A percentile compares a stretch with the other conserved stretches of the same genome.
These are phyloP conservation scores for Spea hammondii DNA, from an alignment of 2,797 vertebrate genomes.

Conservation along the genomic window DNA sequence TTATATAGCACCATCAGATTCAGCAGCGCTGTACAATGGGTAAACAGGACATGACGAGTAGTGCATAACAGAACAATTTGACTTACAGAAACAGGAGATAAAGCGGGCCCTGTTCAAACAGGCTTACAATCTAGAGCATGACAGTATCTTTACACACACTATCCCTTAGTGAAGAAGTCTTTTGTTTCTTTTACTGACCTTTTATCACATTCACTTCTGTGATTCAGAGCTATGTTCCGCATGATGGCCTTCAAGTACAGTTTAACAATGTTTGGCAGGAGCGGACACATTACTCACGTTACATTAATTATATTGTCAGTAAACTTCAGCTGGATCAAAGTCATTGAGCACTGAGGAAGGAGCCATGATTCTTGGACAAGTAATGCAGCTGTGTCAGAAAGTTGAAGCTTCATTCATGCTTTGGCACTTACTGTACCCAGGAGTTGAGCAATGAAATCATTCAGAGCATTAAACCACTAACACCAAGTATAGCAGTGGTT, in stretches of 20 bases:
- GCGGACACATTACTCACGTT: slow-evolving; percentile 42
- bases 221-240: slow-evolving; percentile 42
- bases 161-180: neutral
- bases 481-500: neutral
- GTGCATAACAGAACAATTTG: too few relatives aligned
- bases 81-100: too few relatives aligned
- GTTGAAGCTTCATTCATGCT: slow-evolving; percentile 20
- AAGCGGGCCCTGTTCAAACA: too few relatives aligned
- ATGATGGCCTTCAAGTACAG: slow-evolving; percentile 25
- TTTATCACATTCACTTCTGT: slow-evolving; percentile 39
- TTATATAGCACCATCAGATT: too few relatives aligned
- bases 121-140: neutral
- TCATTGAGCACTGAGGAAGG: slow-evolving; percentile 27
- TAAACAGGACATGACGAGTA: too few relatives aligned
- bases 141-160: neutral
- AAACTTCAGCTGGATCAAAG: slow-evolving; percentile 44
- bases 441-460: slow-evolving; percentile 3
- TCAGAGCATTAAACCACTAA: neutral
- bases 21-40: too few relatives aligned
- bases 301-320: slow-evolving; percentile 47
- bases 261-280: slow-evolving; percentile 48
- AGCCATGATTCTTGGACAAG: slow-evolving; percentile 30
- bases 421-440: slow-evolving; percentile 18
- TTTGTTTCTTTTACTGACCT: slow-evolving; percentile 39
- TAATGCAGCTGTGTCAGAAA: slow-evolving; percentile 25